Evolutionary conservation across 2,797 vertebrate genomes (phyloP).

Genomic region (Oophaga sylvatica): DNA sequence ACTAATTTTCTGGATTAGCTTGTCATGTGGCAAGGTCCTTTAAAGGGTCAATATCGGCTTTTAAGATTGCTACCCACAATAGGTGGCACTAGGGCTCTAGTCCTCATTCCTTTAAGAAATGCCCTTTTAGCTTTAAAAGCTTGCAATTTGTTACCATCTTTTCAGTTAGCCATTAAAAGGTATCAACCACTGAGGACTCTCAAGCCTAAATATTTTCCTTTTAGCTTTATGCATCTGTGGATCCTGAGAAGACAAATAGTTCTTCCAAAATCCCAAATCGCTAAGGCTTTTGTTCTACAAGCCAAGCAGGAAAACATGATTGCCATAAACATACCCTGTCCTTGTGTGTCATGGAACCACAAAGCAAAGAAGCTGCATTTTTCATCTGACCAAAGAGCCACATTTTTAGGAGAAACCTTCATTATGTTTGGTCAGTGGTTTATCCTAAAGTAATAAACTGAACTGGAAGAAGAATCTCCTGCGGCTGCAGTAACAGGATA

Average conservation of each 20-base stretch:
- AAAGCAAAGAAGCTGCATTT: slow-evolving; percentile 5
- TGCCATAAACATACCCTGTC: slow-evolving; percentile 34
- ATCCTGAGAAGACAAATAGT: not conserved
- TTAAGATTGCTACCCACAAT: too few relatives aligned
- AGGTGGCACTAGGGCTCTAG: too few relatives aligned
- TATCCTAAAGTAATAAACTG: slow-evolving; percentile 37
- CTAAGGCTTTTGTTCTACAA: not conserved
- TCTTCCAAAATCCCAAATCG: not conserved
- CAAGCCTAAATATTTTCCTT: too few relatives aligned
- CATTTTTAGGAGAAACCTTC: slow-evolving; percentile 10
- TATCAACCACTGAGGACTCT: too few relatives aligned
- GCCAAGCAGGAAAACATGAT: slow-evolving; percentile 2
- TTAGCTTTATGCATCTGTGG: not conserved
- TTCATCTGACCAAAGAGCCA: slow-evolving; percentile 3
- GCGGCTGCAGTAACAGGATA: slow-evolving; percentile 17
- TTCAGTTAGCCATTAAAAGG: too few relatives aligned
- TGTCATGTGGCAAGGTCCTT: too few relatives aligned
- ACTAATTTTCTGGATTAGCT: too few relatives aligned
- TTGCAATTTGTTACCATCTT: too few relatives aligned
- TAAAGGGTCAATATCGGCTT: too few relatives aligned
- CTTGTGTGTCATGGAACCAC: slow-evolving; percentile 27
- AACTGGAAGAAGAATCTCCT: slow-evolving; percentile 1
- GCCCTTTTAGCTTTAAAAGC: too few relatives aligned
- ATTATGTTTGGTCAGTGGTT: slow-evolving; percentile 23
- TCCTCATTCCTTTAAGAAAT: not conserved